Conservation (phyloP, 92 coral and sea anemone species). For the Epizoanthus stellaris region DNA sequence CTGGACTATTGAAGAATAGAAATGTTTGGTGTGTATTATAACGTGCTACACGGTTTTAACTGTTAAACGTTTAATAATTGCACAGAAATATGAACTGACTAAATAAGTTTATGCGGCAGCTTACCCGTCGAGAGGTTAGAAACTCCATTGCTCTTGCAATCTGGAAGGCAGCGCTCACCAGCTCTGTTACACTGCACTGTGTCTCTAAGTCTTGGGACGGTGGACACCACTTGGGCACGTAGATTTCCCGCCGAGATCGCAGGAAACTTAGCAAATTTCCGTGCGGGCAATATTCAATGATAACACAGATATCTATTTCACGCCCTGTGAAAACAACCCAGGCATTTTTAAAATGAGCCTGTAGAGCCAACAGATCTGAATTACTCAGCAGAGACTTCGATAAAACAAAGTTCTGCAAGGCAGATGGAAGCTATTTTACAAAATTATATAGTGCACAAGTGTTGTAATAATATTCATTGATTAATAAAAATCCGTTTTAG, state of each 20-base stretch:
- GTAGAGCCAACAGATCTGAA: no score
- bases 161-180: conserved; percentile 86
- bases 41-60: background rate
- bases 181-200: conserved; percentile 74
- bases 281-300: conserved; percentile 87
- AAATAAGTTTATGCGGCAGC: background rate
- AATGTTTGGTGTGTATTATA: background rate
- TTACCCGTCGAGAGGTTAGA: conserved; percentile 81
- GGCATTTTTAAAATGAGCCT: no score
- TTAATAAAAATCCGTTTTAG: no score
- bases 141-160: conserved; percentile 95
- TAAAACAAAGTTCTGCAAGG: no score
- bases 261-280: conserved; percentile 83
- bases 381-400: no score
- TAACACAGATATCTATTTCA: conserved; percentile 73
- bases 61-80: background rate
- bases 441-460: no score
- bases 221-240: conserved; percentile 79
- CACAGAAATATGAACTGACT: no score
- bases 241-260: conserved; percentile 69
- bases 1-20: no score
- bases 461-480: no score
- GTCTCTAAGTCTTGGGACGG: conserved; percentile 68
- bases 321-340: conserved; percentile 58
- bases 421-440: no score